Percentiles rank a stretch among this genome's conserved stretches.
Evolutionary conservation across 2,888 invertebrate genomes (phyloP).

Genomic region (Amphipoea lucens): DNA sequence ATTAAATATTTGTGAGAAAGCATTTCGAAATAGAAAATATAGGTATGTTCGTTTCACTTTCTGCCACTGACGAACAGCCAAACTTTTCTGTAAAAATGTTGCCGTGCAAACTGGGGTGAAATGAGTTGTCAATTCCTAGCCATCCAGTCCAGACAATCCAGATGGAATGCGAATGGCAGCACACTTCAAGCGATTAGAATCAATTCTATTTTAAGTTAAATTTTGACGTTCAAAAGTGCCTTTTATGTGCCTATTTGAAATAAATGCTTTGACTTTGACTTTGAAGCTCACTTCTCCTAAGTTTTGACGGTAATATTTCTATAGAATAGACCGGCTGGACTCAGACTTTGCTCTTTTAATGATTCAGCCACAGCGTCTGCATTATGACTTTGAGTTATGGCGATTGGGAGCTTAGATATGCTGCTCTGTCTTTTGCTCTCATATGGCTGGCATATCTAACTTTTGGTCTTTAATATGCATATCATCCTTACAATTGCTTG

Average conservation of each 20-base stretch:
- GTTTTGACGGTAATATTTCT: background rate
- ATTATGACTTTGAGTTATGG: background rate
- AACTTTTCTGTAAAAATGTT: background rate
- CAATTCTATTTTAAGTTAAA: no score
- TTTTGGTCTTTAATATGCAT: background rate
- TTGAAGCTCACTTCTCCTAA: background rate
- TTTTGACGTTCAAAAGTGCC: no score
- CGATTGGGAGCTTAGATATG: background rate
- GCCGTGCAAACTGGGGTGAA: background rate
- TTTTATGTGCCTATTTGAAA: no score
- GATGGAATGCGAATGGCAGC: background rate
- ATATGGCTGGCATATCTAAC: background rate
- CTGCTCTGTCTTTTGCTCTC: background rate
- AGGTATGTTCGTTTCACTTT: background rate
- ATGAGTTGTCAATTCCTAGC: background rate
- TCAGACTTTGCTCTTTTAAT: background rate
- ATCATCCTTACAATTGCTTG: background rate
- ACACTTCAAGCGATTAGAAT: no score
- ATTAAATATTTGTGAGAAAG: background rate
- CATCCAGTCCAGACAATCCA: background rate
- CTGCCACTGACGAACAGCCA: background rate
- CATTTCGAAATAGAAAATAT: background rate
- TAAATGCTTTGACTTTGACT: no score
- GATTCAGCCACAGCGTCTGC: background rate
- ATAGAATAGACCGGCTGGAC: background rate